Base-by-base conservation (phyloP, 2,797 vertebrate genomes). In the Orientallactaga sibirica region DNA sequence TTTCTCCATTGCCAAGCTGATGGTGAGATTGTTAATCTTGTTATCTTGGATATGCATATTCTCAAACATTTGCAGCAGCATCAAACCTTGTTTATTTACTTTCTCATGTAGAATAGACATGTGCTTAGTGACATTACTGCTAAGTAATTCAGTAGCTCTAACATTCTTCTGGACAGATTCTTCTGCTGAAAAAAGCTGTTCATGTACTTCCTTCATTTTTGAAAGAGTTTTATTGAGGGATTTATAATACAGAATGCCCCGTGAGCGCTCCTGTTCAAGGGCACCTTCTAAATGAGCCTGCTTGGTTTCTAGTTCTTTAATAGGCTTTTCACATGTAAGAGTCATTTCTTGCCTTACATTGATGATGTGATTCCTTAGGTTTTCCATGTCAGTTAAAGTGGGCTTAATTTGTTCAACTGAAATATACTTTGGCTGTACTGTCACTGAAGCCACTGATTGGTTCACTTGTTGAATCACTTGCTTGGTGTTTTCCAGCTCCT, bases 21-120 rank as follows among this genome's bases (percentile, higher is more conserved):
- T 3, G 4, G 98, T 98, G 73, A 99, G 97, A 62, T 98, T 98
- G 89, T 94, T 98, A 80, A 98, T 98, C 91, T 98, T 98, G 90
- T 76, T 97, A 0, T 98, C 97, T 91, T 98, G 98, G 61, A 96
- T 77, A 86, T 97, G 97, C 74, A 98, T 94, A 81, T 98, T 96
- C 81, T 98, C 96, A 22, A 97, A 97, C 22, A 99, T 68, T 67
- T 98, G 97, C 67, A 98, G 86, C 94, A 99, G 16, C 96, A 98
- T 97, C 80, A 98, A 43, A 61, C 94, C 95, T 86, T 99, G 98
- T 62, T 97, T 98, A 96, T 96, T 98, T 10, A 98, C 71, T 66
- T 97, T 98, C 67, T 98, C 98, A 3, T 97, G 97, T 22, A 98
- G 81, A 62, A 89, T 37, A 66, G 96, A 73, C 88, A 98, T 0